These are phyloP conservation scores for Zophobas morio DNA, from an alignment of 1,140 invertebrate species.

Conservation along the genomic window DNA sequence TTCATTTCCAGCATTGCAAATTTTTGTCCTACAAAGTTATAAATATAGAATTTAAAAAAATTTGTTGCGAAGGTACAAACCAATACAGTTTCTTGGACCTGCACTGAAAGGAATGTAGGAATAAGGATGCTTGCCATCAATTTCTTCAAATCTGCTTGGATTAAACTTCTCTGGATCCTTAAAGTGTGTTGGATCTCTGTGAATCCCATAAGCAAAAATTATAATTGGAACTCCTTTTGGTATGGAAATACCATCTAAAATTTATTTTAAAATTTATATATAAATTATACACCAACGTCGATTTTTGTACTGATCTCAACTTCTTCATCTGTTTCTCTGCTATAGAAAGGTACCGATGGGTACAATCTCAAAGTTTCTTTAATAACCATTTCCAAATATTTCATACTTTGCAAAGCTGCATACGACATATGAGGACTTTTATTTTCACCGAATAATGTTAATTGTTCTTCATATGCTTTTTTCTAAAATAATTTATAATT, in stretches of 20 bases:
- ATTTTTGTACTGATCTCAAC: constrained; percentile 25
- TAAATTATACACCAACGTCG: neutral
- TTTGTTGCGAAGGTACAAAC: constrained; percentile 53
- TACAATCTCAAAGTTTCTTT: constrained; percentile 67
- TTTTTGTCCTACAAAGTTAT: too few relatives aligned
- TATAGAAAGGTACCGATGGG: constrained; percentile 74
- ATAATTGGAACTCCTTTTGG: neutral
- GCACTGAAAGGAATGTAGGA: constrained; percentile 73
- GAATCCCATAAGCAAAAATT: constrained; percentile 69
- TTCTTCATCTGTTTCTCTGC: constrained; percentile 71
- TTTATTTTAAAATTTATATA: neutral
- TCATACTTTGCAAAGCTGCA: constrained; percentile 62
- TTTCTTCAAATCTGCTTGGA: constrained; percentile 76
- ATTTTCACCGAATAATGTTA: constrained; percentile 62
- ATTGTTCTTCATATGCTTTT: constrained; percentile 75
- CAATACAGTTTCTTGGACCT: constrained; percentile 73
- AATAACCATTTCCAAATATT: constrained; percentile 68
- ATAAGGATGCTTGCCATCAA: constrained; percentile 64
- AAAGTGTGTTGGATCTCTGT: constrained; percentile 73
- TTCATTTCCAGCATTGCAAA: too few relatives aligned
- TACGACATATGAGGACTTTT: constrained; percentile 68
- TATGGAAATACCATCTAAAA: constrained; percentile 40
- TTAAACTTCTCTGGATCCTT: constrained; percentile 78
- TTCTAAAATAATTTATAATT: neutral
- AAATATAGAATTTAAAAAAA: neutral